A percentile compares a stretch with the other conserved stretches of the same genome.
Evolutionary conservation across 2,797 vertebrate species (phyloP).

Genomic region (Cheirogaleus major): DNA sequence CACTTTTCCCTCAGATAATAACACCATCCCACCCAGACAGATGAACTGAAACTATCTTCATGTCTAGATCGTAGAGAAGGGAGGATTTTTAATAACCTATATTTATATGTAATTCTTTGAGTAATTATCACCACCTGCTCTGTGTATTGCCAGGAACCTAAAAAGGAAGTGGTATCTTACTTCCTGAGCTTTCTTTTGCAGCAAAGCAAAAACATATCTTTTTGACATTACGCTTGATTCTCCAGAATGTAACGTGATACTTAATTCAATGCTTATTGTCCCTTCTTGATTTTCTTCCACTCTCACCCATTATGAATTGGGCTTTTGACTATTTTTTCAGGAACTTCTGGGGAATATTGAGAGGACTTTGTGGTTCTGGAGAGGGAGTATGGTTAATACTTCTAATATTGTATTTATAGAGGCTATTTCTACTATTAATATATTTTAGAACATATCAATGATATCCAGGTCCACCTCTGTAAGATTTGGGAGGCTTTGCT

Average conservation of each 20-base stretch:
- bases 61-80: neutral
- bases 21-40: neutral
- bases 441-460: neutral
- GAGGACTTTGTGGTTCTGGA: neutral
- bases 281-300: conserved; percentile 1
- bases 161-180: neutral
- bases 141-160: neutral
- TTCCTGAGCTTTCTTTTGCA: conserved; percentile 14
- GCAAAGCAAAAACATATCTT: neutral
- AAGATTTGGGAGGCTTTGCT: neutral
- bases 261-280: neutral
- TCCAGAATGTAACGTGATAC: neutral
- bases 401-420: neutral
- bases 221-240: neutral
- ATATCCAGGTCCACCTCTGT: neutral
- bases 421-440: neutral
- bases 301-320: neutral
- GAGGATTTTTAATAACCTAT: neutral
- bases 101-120: neutral
- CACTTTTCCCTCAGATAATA: neutral
- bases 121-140: neutral
- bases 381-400: neutral
- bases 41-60: neutral
- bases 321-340: conserved; percentile 19
- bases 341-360: neutral